A percentile compares a stretch with the other conserved stretches of the same genome.
Conservation (phyloP, 1,140 invertebrate species). For the Diabrotica undecimpunctata region DNA sequence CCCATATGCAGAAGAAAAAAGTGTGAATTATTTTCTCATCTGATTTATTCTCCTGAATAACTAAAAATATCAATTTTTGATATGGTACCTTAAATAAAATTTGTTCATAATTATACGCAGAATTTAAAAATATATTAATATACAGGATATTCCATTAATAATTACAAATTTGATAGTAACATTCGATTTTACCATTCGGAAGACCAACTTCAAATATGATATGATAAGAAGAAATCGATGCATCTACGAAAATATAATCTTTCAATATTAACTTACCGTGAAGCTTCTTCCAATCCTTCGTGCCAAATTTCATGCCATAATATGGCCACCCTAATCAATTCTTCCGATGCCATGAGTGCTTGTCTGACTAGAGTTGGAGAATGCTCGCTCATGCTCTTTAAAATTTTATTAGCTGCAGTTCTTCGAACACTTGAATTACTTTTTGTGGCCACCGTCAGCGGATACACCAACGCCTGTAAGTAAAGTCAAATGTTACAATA, state of each 20-base stretch:
- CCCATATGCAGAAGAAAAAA: too few species aligned
- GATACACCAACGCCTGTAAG: conserved; percentile 88
- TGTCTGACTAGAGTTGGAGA: conserved; percentile 88
- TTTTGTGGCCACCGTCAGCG: conserved; percentile 95
- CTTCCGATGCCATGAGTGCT: conserved; percentile 92
- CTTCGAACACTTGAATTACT: conserved; percentile 77
- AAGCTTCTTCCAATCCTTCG: conserved; percentile 97
- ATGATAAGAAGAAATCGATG: too few species aligned
- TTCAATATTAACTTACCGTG: conserved; percentile 45
- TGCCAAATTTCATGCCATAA: conserved; percentile 99
- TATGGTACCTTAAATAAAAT: too few species aligned
- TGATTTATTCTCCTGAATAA: too few species aligned
- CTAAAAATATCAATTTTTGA: too few species aligned
- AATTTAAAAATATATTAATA: too few species aligned
- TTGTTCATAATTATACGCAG: too few species aligned
- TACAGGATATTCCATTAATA: too few species aligned
- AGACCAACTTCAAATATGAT: too few species aligned
- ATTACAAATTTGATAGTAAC: too few species aligned
- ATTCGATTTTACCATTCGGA: too few species aligned
- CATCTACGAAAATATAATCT: not conserved
- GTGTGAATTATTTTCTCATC: too few species aligned
- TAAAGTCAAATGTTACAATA: conserved; percentile 18
- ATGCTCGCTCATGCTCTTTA: conserved; percentile 94
- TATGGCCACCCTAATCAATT: conserved; percentile 96
- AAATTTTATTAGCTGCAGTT: conserved; percentile 90